Conservation (phyloP, 1,140 invertebrate species). For the Adelges cooleyi region DNA sequence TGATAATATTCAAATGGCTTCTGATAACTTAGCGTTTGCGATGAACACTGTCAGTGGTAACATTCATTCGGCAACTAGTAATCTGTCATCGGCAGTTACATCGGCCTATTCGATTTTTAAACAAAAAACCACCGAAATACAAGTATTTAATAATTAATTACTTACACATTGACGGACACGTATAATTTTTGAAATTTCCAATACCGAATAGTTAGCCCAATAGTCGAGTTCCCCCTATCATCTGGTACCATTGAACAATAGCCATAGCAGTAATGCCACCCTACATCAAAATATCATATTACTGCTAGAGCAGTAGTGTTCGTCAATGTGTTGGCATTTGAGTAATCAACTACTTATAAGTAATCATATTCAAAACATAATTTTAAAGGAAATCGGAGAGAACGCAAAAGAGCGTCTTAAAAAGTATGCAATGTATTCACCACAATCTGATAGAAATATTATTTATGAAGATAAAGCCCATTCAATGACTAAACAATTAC, state of each 20-base stretch:
- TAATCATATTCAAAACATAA: too few species aligned
- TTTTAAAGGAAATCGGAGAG: constrained; percentile 34
- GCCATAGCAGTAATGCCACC: not conserved
- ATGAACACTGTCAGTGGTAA: constrained; percentile 43
- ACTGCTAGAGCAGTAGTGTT: not conserved
- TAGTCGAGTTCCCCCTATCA: too few species aligned
- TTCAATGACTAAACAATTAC: constrained; percentile 25
- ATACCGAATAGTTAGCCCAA: too few species aligned
- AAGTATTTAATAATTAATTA: constrained; percentile 35
- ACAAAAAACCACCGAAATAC: constrained; percentile 44
- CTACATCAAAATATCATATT: not conserved
- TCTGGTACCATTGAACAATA: too few species aligned
- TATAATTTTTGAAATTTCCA: too few species aligned
- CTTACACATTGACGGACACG: too few species aligned
- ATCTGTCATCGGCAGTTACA: constrained; percentile 38
- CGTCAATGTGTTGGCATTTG: too few species aligned
- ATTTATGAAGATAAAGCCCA: constrained; percentile 28
- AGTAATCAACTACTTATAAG: too few species aligned
- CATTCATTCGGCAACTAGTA: constrained; percentile 37
- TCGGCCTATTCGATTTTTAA: constrained; percentile 43
- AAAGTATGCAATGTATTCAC: constrained; percentile 30
- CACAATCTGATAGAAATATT: constrained; percentile 28
- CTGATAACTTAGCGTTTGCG: constrained; percentile 39
- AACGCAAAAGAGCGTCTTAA: constrained; percentile 34
- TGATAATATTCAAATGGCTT: constrained; percentile 40